These are phyloP conservation scores for Leptopilina clavipes DNA, from an alignment of 1,140 invertebrate species.

Conservation along the genomic window DNA sequence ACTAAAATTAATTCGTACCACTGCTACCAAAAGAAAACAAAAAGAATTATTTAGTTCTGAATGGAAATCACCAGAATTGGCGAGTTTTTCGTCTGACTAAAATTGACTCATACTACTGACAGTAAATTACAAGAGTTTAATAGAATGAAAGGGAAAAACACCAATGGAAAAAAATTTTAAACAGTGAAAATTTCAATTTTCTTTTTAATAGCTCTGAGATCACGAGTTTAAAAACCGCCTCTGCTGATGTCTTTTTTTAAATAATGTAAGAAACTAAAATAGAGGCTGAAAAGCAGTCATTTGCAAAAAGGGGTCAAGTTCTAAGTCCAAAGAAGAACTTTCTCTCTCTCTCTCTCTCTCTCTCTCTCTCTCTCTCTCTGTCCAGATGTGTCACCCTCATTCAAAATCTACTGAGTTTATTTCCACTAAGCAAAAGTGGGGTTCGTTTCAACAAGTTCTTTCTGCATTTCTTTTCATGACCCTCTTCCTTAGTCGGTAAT, in stretches of 20 bases:
- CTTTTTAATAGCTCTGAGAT: neutral
- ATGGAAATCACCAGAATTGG: too few species aligned
- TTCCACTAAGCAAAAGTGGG: neutral
- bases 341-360: too few species aligned
- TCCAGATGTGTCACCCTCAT: neutral
- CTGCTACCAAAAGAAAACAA: too few species aligned
- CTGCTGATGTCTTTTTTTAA: slow-evolving; percentile 7
- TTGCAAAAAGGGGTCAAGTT: slow-evolving; percentile 3
- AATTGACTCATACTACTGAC: too few species aligned
- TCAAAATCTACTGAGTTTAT: neutral
- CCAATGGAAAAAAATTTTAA: too few species aligned
- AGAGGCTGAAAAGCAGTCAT: neutral
- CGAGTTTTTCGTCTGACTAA: too few species aligned
- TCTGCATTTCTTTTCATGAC: neutral
- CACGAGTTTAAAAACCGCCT: neutral
- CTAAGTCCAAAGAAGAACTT: neutral
- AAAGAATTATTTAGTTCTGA: too few species aligned
- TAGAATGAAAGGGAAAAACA: too few species aligned
- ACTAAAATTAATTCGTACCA: too few species aligned
- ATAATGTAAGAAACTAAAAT: neutral
- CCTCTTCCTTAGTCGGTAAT: neutral
- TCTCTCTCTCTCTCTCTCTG: too few species aligned
- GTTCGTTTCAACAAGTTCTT: slow-evolving; percentile 3
- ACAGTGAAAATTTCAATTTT: neutral
- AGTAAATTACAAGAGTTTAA: too few species aligned